Conservation (phyloP, 2,113 vertebrate species). For the Podiceps cristatus region DNA sequence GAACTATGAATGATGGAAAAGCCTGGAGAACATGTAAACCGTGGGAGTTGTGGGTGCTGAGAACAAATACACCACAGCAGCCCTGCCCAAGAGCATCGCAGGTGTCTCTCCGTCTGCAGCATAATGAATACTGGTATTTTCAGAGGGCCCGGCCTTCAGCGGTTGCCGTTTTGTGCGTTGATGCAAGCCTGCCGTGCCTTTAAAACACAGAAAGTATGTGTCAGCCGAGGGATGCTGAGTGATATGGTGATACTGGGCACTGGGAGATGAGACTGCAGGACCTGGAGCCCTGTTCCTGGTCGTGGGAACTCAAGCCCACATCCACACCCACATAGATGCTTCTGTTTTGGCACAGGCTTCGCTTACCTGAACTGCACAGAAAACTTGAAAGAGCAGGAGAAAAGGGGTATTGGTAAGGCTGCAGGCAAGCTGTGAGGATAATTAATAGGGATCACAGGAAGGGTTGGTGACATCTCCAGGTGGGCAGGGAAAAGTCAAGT, state of each 20-base stretch:
- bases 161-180: not conserved
- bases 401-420: slow-evolving; percentile 37
- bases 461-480: slow-evolving; percentile 20
- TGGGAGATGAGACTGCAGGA: not conserved
- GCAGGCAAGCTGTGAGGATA: slow-evolving; percentile 3
- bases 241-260: not conserved
- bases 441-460: not conserved
- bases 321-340: not conserved
- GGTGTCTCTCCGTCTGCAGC: not conserved
- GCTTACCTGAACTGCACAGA: not conserved
- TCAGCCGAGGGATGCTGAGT: not conserved
- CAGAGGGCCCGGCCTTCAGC: not conserved
- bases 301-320: not conserved
- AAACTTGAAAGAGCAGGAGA: slow-evolving; percentile 31
- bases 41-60: not conserved
- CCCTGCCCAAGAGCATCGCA: not conserved
- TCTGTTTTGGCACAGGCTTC: not conserved
- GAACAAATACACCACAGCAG: not conserved
- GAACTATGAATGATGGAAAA: not conserved
- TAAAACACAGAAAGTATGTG: not conserved
- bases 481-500: slow-evolving; percentile 27
- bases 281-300: not conserved
- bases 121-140: not conserved
- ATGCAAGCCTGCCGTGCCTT: not conserved
- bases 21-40: not conserved